Conservation (phyloP, 2,888 invertebrate species). For the Azorinus chamasolen region DNA sequence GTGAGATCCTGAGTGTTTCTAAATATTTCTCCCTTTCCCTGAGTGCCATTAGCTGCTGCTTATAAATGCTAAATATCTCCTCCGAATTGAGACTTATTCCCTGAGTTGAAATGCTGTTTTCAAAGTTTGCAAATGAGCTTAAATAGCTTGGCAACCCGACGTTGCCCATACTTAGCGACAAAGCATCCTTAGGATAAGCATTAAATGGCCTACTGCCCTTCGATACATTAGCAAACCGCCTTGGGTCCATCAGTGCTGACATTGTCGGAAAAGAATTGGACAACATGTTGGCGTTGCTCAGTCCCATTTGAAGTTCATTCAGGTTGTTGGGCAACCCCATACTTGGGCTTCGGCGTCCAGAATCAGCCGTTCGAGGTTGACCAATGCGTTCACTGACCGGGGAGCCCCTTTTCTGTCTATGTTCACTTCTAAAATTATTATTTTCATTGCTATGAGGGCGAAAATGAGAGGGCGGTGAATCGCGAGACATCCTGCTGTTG, state of each 20-base stretch:
- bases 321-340: slow-evolving; percentile 61
- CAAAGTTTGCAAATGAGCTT: slow-evolving; percentile 74
- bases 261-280: slow-evolving; percentile 65
- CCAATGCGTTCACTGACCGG: slow-evolving; percentile 56
- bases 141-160: slow-evolving; percentile 83
- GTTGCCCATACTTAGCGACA: slow-evolving; percentile 87
- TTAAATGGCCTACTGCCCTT: slow-evolving; percentile 85
- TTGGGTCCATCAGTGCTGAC: slow-evolving; percentile 68
- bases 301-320: slow-evolving; percentile 63
- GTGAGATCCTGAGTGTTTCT: slow-evolving; percentile 55
- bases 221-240: slow-evolving; percentile 50
- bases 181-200: slow-evolving; percentile 91
- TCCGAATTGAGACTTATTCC: slow-evolving; percentile 75
- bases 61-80: slow-evolving; percentile 80
- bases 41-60: slow-evolving; percentile 76
- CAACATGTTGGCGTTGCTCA: slow-evolving; percentile 61
- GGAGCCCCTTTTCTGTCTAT: slow-evolving; percentile 35
- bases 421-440: slow-evolving; percentile 44
- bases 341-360: slow-evolving; percentile 13
- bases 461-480: slow-evolving; percentile 49
- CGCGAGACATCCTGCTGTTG: slow-evolving; percentile 23
- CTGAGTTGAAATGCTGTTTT: slow-evolving; percentile 69
- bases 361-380: slow-evolving; percentile 46
- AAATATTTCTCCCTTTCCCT: slow-evolving; percentile 73
- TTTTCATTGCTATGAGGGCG: slow-evolving; percentile 45